Conservation (phyloP, 2,888 invertebrate species). For the Rugalucina vietnamica region DNA sequence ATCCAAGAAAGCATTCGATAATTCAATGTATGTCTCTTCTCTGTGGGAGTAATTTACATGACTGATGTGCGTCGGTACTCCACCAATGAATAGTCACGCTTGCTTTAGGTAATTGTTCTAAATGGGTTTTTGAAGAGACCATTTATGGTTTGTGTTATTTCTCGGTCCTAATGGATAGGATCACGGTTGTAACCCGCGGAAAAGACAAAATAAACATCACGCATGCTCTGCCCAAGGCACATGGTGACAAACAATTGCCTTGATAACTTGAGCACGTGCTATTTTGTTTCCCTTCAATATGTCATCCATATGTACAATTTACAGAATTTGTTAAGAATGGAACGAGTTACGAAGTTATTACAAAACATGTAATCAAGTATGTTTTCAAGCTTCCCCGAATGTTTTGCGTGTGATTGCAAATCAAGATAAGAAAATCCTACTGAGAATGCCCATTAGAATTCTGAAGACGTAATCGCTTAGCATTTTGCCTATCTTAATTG, state of each 20-base stretch:
- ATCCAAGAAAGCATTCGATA: no score
- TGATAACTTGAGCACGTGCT: not conserved
- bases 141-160: constrained; percentile 4
- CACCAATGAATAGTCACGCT: not conserved
- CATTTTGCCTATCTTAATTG: constrained; percentile 14
- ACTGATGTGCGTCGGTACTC: no score
- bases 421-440: not conserved
- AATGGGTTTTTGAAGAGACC: constrained; percentile 2
- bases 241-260: not conserved
- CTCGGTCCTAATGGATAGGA: not conserved
- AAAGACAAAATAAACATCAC: no score
- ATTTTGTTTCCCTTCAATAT: not conserved
- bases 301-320: no score
- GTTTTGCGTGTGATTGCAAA: not conserved
- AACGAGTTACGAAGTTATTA: not conserved
- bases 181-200: not conserved
- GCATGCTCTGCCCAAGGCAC: no score
- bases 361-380: not conserved
- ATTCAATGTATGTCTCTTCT: no score
- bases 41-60: no score
- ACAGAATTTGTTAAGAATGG: no score
- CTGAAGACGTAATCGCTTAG: not conserved
- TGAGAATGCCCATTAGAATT: not conserved
- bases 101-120: not conserved
- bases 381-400: not conserved